These are phyloP conservation scores for Psittacula echo DNA, from an alignment of 2,797 vertebrate genomes.

Conservation along the genomic window DNA sequence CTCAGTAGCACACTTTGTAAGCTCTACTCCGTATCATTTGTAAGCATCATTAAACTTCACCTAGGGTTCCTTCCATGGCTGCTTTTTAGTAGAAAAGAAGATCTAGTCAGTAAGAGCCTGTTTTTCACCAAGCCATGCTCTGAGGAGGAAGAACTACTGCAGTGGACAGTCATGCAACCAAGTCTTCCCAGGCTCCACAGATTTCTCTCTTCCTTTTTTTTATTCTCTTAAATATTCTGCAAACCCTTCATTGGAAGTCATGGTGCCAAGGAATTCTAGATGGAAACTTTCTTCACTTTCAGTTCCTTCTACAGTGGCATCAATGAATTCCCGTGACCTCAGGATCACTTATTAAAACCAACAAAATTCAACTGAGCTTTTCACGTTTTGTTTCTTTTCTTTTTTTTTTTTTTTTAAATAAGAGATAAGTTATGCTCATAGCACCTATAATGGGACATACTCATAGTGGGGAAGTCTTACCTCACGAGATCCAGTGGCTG, in stretches of 20 bases:
- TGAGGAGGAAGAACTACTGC: not conserved
- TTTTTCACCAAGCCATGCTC: not conserved
- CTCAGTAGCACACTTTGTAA: not conserved
- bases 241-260: not conserved
- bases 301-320: not conserved
- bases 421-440: not conserved
- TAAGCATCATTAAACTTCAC: not conserved
- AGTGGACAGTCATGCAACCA: not conserved
- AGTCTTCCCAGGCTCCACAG: not conserved
- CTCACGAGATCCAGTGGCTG: conserved; percentile 93
- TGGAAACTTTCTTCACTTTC: not conserved
- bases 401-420: not conserved
- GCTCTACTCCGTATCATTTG: not conserved
- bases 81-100: not conserved
- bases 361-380: not conserved
- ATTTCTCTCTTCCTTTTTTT: not conserved
- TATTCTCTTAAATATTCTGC: not conserved
- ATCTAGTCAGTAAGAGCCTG: not conserved
- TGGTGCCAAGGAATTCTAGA: not conserved
- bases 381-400: not conserved
- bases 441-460: not conserved
- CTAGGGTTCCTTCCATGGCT: not conserved
- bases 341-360: not conserved
- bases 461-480: conserved; percentile 69
- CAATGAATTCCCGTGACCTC: not conserved